Percentiles rank a stretch among this genome's conserved stretches.
Evolutionary conservation across 1,140 invertebrate genomes (phyloP).

Genomic region (Temnothorax nylanderi): DNA sequence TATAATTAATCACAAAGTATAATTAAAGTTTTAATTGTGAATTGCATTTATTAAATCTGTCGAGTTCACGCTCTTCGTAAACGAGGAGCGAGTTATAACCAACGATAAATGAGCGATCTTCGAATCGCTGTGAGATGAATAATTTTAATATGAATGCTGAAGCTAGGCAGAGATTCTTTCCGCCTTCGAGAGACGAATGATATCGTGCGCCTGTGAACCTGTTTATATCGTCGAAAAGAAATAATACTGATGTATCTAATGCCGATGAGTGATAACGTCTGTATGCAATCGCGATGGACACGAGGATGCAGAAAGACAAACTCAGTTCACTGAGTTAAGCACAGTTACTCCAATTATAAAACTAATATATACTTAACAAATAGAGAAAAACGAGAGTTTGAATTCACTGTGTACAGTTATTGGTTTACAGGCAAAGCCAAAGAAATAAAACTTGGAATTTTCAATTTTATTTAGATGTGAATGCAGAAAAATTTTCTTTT

Average conservation of each 20-base stretch:
- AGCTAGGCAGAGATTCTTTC: conserved; percentile 22
- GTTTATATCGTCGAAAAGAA: conserved; percentile 23
- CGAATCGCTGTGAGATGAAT: conserved; percentile 11
- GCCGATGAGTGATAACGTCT: conserved; percentile 9
- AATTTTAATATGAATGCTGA: conserved; percentile 15
- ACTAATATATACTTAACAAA: background rate
- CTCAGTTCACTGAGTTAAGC: conserved; percentile 2
- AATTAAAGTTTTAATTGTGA: background rate
- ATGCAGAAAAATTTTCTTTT: background rate
- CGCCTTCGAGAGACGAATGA: background rate
- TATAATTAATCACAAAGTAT: background rate
- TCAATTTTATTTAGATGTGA: background rate
- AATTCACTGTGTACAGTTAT: background rate
- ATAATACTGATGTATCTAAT: conserved; percentile 9
- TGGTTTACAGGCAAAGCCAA: background rate
- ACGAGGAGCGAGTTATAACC: background rate
- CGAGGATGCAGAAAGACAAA: conserved; percentile 13
- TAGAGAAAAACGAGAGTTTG: background rate
- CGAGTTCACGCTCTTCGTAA: background rate
- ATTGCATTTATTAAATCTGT: background rate
- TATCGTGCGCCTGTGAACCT: conserved; percentile 2
- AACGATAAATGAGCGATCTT: conserved; percentile 28
- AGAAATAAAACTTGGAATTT: background rate
- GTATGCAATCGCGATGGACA: conserved; percentile 12
- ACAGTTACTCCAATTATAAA: conserved; percentile 7